Evolutionary conservation across 2,797 vertebrate species (phyloP).

Genomic region (Microctenopoma lineatum): DNA sequence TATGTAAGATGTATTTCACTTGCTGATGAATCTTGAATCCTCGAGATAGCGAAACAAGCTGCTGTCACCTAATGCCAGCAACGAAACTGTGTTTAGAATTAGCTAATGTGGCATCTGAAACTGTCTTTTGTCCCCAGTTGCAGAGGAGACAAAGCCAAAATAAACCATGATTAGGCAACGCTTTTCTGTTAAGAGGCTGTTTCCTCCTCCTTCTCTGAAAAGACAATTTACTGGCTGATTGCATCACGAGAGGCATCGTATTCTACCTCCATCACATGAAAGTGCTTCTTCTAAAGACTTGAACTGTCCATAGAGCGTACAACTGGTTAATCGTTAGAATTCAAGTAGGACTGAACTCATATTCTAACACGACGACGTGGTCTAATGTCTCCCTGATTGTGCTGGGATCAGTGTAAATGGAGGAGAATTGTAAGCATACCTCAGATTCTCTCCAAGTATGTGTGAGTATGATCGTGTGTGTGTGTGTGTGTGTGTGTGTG

Average conservation of each 20-base stretch:
- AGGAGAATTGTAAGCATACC: slow-evolving; percentile 1
- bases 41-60: too few species aligned
- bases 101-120: background rate
- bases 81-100: background rate
- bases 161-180: background rate
- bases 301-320: background rate
- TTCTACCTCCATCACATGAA: background rate
- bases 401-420: slow-evolving; percentile 8
- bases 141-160: background rate
- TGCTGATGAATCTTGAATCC: too few species aligned
- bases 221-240: slow-evolving; percentile 8
- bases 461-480: background rate
- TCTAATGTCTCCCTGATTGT: background rate
- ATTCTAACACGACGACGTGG: background rate
- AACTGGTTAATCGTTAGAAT: slow-evolving; percentile 5
- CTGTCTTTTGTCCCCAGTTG: background rate
- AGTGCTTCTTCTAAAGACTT: background rate
- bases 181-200: background rate
- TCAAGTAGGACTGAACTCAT: slow-evolving; percentile 1
- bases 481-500: background rate
- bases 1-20: too few species aligned
- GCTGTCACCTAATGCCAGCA: background rate
- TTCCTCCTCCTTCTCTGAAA: background rate
- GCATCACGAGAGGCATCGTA: background rate
- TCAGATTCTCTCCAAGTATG: background rate